phyloP scores from a whole-genome alignment of 2,113 vertebrate genomes.

The Megaceryle torquata region DNA sequence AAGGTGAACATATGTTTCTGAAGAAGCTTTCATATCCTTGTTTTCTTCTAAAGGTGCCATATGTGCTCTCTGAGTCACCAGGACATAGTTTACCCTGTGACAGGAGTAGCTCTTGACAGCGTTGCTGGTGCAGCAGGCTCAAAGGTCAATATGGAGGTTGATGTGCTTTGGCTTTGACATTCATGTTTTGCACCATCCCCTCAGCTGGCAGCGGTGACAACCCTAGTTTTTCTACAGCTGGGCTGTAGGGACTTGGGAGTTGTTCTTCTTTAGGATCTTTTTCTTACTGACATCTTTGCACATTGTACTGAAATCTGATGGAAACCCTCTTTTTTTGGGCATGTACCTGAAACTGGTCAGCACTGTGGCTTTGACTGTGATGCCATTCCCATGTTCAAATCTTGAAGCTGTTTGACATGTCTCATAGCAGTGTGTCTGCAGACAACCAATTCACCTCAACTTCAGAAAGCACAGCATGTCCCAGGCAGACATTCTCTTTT shows the following conservation, averaged over 20 bases:
- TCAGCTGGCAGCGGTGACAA: not conserved
- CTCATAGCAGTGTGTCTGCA: not conserved
- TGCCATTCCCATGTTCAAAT: not conserved
- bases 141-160: not conserved
- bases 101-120: not conserved
- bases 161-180: not conserved
- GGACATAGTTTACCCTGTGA: not conserved
- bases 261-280: not conserved
- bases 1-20: slow-evolving; percentile 62
- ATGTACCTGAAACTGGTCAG: not conserved
- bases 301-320: not conserved
- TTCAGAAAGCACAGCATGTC: slow-evolving; percentile 13
- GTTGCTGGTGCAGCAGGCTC: not conserved
- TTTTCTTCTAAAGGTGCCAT: slow-evolving; percentile 12
- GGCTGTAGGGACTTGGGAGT: not conserved
- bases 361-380: not conserved
- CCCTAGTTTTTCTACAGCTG: not conserved
- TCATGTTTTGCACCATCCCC: not conserved
- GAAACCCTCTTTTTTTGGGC: not conserved
- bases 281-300: not conserved
- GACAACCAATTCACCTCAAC: not conserved
- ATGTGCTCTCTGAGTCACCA: not conserved
- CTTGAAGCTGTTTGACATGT: not conserved
- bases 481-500: not conserved
- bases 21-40: not conserved